These are phyloP conservation scores for Bombyx huttoni DNA, from an alignment of 2,888 invertebrate species.

Conservation along the genomic window DNA sequence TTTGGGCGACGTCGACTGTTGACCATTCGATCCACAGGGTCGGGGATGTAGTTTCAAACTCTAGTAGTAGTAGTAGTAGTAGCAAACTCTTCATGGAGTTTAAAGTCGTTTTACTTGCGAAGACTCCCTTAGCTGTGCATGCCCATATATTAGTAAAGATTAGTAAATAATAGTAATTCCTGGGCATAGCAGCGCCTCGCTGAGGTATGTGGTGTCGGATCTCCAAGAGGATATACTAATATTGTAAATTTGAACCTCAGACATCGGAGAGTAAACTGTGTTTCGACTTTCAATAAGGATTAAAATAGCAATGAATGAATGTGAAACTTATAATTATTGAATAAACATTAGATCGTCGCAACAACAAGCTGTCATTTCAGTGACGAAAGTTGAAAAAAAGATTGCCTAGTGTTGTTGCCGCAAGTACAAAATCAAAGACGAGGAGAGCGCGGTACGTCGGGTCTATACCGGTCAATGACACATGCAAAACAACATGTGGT, in stretches of 20 bases:
- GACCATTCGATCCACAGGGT: no score
- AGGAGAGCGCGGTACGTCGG: no score
- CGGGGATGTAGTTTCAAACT: no score
- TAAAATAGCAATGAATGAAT: slow-evolving; percentile 61
- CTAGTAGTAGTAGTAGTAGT: no score
- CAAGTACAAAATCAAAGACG: no score
- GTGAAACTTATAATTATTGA: slow-evolving; percentile 69
- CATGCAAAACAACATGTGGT: no score
- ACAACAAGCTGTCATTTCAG: slow-evolving; percentile 41
- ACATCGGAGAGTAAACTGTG: no score
- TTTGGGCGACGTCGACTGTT: no score
- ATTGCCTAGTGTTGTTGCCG: no score
- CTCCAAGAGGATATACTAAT: slow-evolving; percentile 91
- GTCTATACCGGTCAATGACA: no score
- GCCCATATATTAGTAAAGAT: slow-evolving; percentile 86
- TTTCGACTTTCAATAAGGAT: slow-evolving; percentile 57
- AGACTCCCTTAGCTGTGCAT: slow-evolving; percentile 80
- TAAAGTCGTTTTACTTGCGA: slow-evolving; percentile 79
- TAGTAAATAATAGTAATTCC: slow-evolving; percentile 93
- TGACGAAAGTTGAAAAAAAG: no score
- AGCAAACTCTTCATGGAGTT: slow-evolving; percentile 79
- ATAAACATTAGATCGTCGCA: slow-evolving; percentile 65
- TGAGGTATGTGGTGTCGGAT: slow-evolving; percentile 91
- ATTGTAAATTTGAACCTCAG: slow-evolving; percentile 63
- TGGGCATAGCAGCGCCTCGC: slow-evolving; percentile 86